Base-by-base conservation (phyloP, 2,888 invertebrate genomes). In the Odiellus spinosus region DNA sequence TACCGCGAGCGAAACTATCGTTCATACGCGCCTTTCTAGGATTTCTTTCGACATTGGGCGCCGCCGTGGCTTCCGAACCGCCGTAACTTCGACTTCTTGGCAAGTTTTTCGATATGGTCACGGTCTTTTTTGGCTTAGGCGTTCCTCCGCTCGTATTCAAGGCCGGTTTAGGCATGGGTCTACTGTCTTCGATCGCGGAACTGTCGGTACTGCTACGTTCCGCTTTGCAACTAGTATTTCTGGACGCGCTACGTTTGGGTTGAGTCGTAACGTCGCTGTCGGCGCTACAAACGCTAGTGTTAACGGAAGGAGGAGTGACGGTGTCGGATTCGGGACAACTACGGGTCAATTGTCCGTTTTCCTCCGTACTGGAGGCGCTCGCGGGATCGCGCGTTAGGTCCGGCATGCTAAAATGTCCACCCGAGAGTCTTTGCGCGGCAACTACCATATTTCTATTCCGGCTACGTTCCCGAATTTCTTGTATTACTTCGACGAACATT, bases 321-420 rank as follows among this genome's bases (percentile, higher is more conserved):
- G 40, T n/a, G 15, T 32, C 33, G 1, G 52, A 48, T 15, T 45
- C 48, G n/a, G 40, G 46, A 6, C 4, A 26, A 26, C 26, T 26
- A 12, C 50, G 52, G 0, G 53, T 43, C 3, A 20, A 19, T 3
- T 40, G 44, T 6, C 4, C 26, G 8, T 26, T 26, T 4, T 26
- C 26, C 26, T 26, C 26, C 26, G 8, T 26, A n/a, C n/a, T n/a
- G 2, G 46, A 43, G 4, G 40, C 46, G 39, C 51, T 40, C 33
- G 47, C 38, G 3, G 57, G 56, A 12, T 59, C 59, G 46, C 59
- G 58, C 15, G 61, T 60, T n/a, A 64, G 58, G 48, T 65, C 64
- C 2, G 64, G 64, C 63, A 65, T 63, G 3, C 64, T 65, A 44
- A 63, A 60, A 53, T 64, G 63, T 4, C 63, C 63, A 10, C 61